Conservation (phyloP, 2,113 vertebrate species). For the Anguilla rostrata region DNA sequence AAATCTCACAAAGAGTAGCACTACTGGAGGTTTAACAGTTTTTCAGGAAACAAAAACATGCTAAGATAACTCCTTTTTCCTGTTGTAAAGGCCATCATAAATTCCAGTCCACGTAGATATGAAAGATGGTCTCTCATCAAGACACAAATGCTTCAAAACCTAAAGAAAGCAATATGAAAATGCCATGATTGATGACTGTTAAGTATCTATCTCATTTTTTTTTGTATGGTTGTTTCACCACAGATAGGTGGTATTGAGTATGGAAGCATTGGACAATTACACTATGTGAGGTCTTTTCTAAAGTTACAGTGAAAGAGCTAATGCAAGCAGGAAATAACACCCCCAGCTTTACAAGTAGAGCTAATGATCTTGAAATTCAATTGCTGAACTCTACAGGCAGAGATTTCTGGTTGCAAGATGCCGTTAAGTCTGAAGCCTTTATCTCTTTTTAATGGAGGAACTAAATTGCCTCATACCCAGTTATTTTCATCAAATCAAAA, state of each 20-base stretch:
- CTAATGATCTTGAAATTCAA: constrained; percentile 57
- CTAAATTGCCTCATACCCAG: constrained; percentile 66
- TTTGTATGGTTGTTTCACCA: neutral
- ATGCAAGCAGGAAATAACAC: constrained; percentile 34
- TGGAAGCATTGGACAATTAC: constrained; percentile 34
- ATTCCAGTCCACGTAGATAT: too few species aligned
- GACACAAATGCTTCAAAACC: constrained; percentile 39
- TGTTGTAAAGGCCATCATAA: too few species aligned
- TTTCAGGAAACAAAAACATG: too few species aligned
- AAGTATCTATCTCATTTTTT: constrained; percentile 46
- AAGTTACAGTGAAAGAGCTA: constrained; percentile 41
- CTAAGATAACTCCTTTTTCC: too few species aligned
- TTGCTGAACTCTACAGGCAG: constrained; percentile 57
- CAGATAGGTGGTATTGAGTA: neutral
- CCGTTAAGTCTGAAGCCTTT: constrained; percentile 65
- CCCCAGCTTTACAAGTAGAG: constrained; percentile 32
- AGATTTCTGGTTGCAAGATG: constrained; percentile 54
- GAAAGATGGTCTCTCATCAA: too few species aligned
- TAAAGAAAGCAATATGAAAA: neutral
- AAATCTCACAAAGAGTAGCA: neutral
- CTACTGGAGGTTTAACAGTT: neutral
- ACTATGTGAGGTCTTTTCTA: constrained; percentile 14
- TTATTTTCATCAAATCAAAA: constrained; percentile 66
- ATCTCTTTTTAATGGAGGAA: constrained; percentile 73
- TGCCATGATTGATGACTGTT: neutral